Evolutionary conservation across 2,888 invertebrate genomes (phyloP), one percentile per base, ranked within the genome.

Genomic region (Lucinisca nassula): DNA sequence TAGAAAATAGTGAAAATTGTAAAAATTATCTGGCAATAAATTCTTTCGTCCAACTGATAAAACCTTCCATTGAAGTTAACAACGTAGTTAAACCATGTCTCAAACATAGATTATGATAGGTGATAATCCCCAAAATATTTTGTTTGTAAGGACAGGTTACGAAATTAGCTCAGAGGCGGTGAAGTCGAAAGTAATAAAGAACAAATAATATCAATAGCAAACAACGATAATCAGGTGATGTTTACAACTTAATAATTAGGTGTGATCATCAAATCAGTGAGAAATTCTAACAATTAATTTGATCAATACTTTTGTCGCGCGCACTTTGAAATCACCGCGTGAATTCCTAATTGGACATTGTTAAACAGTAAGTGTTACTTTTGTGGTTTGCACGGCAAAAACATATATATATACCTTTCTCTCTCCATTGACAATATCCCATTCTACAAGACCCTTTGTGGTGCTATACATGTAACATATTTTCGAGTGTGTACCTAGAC

Each of bases 251-350:
- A 35, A 4, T 21, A 67, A 35, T 67, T 17, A 32, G 0, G 35
- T 35, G 67, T 21, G 67, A 74, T 45, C 30, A 74, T 40, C 79
- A 79, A 38, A 55, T 61, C 35, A 35, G 67, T 67, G 79, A 61
- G 79, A 79, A 79, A 79, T 79, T 38, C 79, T 61, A 45, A 27
- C 61, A 21, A 79, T 79, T 79, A 79, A 30, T 10, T 3, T 40
- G 45, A 79, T 79, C 61, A 45, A 79, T 70, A 67, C 79, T 67
- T 61, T 79, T 45, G 45, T 67, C 79, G 38, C 79, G 38, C 61
- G 24, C 27, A 40, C 55, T 79, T 79, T 79, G 79, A 55, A 45
- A 35, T 38, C 4, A 35, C 79, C 70, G 79, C 74, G 35, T 67
- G 67, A 67, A 17, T 2, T 14, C 67, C 35, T 67, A 67, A 67